Evolutionary conservation across 1,140 invertebrate genomes (phyloP), one percentile per base, ranked within the genome.

Genomic region (Diorhabda sublineata): DNA sequence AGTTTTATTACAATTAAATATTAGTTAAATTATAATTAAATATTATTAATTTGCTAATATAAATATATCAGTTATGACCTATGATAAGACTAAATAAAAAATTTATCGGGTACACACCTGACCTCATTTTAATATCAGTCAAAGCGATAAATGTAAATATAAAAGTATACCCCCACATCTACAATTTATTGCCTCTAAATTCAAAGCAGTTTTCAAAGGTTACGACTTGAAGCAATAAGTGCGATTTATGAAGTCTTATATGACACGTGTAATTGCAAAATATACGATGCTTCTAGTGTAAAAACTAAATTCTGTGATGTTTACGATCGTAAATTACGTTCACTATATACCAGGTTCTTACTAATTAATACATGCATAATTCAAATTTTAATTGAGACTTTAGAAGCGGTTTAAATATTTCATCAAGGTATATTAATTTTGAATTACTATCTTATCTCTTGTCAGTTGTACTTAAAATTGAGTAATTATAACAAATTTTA

Each of bases 321-420:
- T 68, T 61, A 9, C 59, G 59, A 66, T 66, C 69, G 68, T 74
- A 74, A 74, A 74, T 74, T 68, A 70, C 63, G 45, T 42, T 11
- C 26, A 26, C 59, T 57, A 56, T 67, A 61, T 68, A 69, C 72
- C 66, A 69, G 68, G 64, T 47, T 52, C 52, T 61, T 58, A 66
- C 73, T 74, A 72, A 74, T 74, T 72, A 73, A 71, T 74, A 67
- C 64, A 68, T 66, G 61, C 73, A 69, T 74, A 74, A 72, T 64
- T 74, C 73, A 74, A 63, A 62, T 67, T 71, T 74, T 72, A 74
- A 74, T 74, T 72, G 73, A 74, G 70, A 68, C 68, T 70, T 72
- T 74, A 70, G 72, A 74, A 74, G 73, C 72, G 69, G 69, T 74
- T 70, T 74, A 74, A 74, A 74, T 68, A 70, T 72, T 72, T 72